Conservation (phyloP, 2,113 vertebrate species). For the Ciconia boyciana region DNA sequence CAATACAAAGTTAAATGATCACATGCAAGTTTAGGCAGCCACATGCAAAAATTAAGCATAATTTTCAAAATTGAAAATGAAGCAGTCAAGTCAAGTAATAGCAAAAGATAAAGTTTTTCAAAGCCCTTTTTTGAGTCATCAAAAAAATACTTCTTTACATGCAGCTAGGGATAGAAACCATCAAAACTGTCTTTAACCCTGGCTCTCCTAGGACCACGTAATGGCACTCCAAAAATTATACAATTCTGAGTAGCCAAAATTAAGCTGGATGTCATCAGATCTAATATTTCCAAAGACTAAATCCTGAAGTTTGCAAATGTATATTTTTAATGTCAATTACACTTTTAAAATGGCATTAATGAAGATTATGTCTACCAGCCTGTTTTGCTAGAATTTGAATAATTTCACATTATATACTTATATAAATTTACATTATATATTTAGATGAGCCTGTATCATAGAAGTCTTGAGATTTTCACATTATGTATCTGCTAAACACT, state of each 20-base stretch:
- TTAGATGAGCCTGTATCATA: background rate
- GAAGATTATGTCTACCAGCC: background rate
- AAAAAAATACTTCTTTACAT: background rate
- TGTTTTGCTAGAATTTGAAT: background rate
- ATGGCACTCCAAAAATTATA: background rate
- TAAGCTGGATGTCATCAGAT: background rate
- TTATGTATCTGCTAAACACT: background rate
- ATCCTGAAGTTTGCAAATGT: background rate
- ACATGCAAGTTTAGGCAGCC: background rate
- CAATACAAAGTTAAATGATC: background rate
- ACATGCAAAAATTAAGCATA: background rate
- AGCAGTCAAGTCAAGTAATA: background rate
- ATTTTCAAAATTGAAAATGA: background rate
- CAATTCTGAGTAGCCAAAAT: background rate
- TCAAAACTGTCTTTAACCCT: background rate
- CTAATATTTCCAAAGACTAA: background rate
- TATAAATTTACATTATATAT: background rate
- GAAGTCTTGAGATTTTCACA: background rate
- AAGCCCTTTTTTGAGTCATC: background rate
- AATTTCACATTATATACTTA: background rate
- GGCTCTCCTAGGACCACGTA: background rate
- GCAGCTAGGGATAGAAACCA: background rate
- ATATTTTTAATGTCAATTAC: background rate
- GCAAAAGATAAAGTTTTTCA: background rate
- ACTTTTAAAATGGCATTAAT: background rate